Evolutionary conservation across 2,888 invertebrate genomes (phyloP).

Genomic region (Fragum whitleyi): DNA sequence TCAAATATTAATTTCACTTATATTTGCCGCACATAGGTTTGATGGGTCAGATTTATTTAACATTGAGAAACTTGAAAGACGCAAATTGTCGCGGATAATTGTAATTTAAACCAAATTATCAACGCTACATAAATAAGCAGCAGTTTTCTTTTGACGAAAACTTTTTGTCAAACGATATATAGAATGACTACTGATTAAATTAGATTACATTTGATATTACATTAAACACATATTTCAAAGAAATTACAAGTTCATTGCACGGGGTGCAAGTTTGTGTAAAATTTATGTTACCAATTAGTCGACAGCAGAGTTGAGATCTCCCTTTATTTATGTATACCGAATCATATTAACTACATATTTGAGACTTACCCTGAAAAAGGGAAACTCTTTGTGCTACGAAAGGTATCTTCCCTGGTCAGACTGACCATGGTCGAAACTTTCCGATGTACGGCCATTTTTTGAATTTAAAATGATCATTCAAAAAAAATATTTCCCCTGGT

Average conservation of each 20-base stretch:
- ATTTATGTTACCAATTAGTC: background rate
- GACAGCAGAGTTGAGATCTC: background rate
- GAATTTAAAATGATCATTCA: too few relatives aligned
- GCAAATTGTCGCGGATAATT: background rate
- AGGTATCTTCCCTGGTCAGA: too few relatives aligned
- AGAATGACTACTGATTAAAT: background rate
- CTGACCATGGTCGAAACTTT: too few relatives aligned
- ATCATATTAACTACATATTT: too few relatives aligned
- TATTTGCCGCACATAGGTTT: too few relatives aligned
- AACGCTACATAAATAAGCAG: background rate
- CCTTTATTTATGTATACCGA: background rate
- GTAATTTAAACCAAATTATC: constrained; percentile 1
- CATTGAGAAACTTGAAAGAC: background rate
- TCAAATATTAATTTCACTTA: too few relatives aligned
- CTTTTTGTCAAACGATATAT: background rate
- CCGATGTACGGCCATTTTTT: too few relatives aligned
- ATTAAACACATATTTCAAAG: background rate
- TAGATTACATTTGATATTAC: background rate
- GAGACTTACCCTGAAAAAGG: too few relatives aligned
- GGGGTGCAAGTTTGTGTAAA: background rate
- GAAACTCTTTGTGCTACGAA: too few relatives aligned
- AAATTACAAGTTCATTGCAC: constrained; percentile 1
- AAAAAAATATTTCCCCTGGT: too few relatives aligned
- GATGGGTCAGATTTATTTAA: too few relatives aligned
- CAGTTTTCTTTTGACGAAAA: background rate